Conservation (phyloP, 1,140 invertebrate genomes). For the Drosophila bifasciata region DNA sequence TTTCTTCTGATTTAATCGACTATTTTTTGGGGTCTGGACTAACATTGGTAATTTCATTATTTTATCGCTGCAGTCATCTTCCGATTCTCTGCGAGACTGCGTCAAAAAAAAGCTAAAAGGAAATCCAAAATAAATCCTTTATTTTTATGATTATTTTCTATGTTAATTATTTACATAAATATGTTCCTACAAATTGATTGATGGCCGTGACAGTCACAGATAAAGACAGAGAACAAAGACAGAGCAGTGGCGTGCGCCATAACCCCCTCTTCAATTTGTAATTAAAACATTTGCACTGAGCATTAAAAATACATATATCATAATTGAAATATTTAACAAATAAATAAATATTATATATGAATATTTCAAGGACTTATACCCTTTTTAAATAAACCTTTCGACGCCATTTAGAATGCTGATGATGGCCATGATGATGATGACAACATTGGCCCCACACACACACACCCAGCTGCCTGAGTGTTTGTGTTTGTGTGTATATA, state of each 20-base stretch:
- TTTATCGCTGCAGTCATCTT: conserved; percentile 48
- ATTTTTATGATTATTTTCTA: conserved; percentile 58
- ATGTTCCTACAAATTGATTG: conserved; percentile 71
- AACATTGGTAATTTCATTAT: conserved; percentile 29
- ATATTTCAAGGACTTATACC: too few relatives aligned
- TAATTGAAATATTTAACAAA: too few relatives aligned
- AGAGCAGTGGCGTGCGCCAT: too few relatives aligned
- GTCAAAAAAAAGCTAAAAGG: conserved; percentile 31
- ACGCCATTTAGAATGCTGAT: conserved; percentile 5
- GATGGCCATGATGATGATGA: conserved; percentile 40
- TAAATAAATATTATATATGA: too few relatives aligned
- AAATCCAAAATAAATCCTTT: conserved; percentile 2
- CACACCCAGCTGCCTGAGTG: conserved; percentile 16
- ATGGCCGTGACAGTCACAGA: conserved; percentile 55
- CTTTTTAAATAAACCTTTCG: too few relatives aligned
- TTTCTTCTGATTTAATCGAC: too few relatives aligned
- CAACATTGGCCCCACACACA: conserved; percentile 23
- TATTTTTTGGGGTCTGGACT: too few relatives aligned
- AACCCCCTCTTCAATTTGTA: too few relatives aligned
- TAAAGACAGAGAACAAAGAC: conserved; percentile 3
- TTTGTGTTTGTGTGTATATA: conserved; percentile 39
- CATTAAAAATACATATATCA: too few relatives aligned
- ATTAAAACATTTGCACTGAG: too few relatives aligned
- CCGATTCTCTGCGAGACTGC: conserved; percentile 31
- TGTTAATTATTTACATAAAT: conserved; percentile 73